Conservation (phyloP, 2,113 vertebrate species). For the Calidris pugnax region DNA sequence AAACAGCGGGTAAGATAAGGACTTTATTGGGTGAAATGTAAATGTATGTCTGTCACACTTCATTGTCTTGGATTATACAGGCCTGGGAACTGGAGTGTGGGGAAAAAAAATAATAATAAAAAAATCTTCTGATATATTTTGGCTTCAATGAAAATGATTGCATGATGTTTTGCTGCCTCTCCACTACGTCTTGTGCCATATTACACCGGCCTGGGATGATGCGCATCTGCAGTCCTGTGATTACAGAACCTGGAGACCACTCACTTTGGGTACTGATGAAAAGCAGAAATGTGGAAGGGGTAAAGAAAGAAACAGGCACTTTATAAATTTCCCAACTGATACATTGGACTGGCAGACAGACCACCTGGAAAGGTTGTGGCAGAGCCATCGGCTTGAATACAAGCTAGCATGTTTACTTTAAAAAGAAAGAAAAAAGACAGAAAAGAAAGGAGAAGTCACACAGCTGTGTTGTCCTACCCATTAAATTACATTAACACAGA, state of each 20-base stretch:
- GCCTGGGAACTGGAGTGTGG: background rate
- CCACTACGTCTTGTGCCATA: background rate
- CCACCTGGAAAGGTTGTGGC: background rate
- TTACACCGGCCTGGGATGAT: background rate
- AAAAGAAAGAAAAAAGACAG: background rate
- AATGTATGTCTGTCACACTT: too few species aligned
- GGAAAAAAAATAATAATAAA: rapidly evolving
- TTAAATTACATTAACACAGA: constrained; percentile 26
- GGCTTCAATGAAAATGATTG: background rate
- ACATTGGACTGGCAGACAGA: background rate
- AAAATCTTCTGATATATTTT: background rate
- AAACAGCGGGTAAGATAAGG: background rate
- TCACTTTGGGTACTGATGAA: background rate
- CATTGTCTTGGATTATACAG: background rate
- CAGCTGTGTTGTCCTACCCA: background rate
- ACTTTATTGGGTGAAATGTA: background rate
- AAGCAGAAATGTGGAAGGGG: background rate
- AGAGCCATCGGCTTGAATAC: background rate
- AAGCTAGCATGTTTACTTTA: background rate
- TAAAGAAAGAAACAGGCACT: background rate
- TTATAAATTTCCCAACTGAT: background rate
- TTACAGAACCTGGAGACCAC: background rate
- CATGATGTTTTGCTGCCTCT: background rate
- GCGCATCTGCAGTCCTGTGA: background rate
- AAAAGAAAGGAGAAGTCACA: background rate